A percentile compares a stretch with the other conserved stretches of the same genome.
These are phyloP conservation scores for Epirrhoe tristata DNA, from an alignment of 2,888 invertebrate species.

Conservation along the genomic window DNA sequence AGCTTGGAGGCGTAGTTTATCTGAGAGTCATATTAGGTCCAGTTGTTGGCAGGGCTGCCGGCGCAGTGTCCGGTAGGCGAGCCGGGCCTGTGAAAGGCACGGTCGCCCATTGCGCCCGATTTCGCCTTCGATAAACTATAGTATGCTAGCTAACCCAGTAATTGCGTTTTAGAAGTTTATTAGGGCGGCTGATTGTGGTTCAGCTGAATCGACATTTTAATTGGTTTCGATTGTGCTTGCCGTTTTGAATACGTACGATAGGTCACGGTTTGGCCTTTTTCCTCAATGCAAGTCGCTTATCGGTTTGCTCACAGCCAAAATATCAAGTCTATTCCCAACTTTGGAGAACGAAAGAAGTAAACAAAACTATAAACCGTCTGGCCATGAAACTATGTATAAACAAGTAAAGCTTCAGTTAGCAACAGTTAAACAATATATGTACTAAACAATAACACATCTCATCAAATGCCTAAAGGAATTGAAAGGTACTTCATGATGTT, in stretches of 20 bases:
- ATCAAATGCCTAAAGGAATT: slow-evolving; percentile 39
- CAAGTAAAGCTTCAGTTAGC: slow-evolving; percentile 54
- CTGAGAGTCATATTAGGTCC: slow-evolving; percentile 50
- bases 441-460: slow-evolving; percentile 54
- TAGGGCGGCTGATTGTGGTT: slow-evolving; percentile 37
- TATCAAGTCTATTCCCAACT: slow-evolving; percentile 33
- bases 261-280: slow-evolving; percentile 55
- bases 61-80: slow-evolving; percentile 62
- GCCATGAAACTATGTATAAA: slow-evolving; percentile 63
- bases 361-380: slow-evolving; percentile 52
- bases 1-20: slow-evolving; percentile 49
- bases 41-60: slow-evolving; percentile 46
- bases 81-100: slow-evolving; percentile 73
- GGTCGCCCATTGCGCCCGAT: slow-evolving; percentile 67
- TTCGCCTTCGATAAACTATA: slow-evolving; percentile 65
- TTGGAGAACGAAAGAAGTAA: slow-evolving; percentile 44
- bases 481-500: slow-evolving; percentile 44
- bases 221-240: slow-evolving; percentile 63
- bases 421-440: slow-evolving; percentile 60
- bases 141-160: slow-evolving; percentile 55
- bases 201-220: slow-evolving; percentile 61
- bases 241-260: slow-evolving; percentile 54
- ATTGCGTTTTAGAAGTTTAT: slow-evolving; percentile 62
- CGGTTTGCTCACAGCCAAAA: slow-evolving; percentile 22
- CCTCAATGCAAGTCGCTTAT: slow-evolving; percentile 40